Conservation (phyloP, 2,113 vertebrate genomes). For the Phalacrocorax carbo region DNA sequence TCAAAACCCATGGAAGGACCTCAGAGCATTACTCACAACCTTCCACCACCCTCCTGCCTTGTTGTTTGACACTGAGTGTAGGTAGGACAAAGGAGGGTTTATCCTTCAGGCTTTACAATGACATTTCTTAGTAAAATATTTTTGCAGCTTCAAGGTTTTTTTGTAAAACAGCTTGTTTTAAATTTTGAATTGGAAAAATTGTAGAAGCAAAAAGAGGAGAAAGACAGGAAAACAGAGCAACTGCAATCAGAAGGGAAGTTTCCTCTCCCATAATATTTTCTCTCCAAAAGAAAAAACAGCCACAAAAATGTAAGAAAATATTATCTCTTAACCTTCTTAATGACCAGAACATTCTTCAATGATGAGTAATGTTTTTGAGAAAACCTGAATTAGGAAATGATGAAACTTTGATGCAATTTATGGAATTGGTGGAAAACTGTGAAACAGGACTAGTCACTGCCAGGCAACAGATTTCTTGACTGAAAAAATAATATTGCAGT, state of each 20-base stretch:
- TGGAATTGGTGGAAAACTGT: slow-evolving; percentile 19
- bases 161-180: neutral
- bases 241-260: neutral
- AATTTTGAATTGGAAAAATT: neutral
- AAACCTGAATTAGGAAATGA: slow-evolving; percentile 49
- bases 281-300: slow-evolving; percentile 20
- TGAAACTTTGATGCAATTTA: slow-evolving; percentile 23
- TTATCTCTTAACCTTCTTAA: slow-evolving; percentile 28
- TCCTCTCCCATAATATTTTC: slow-evolving; percentile 19
- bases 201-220: neutral
- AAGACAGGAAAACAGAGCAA: slow-evolving; percentile 7
- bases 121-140: neutral
- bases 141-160: neutral
- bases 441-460: neutral
- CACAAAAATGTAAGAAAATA: slow-evolving; percentile 60
- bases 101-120: neutral
- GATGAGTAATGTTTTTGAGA: slow-evolving; percentile 42
- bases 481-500: neutral
- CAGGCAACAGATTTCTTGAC: neutral
- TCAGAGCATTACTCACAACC: neutral
- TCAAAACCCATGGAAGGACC: neutral
- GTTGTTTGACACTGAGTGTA: neutral
- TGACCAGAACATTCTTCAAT: slow-evolving; percentile 28
- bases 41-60: neutral
- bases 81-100: neutral